Evolutionary conservation across 2,888 invertebrate species (phyloP), one percentile per base, ranked within the genome.

Genomic region (Proisotoma minuta): DNA sequence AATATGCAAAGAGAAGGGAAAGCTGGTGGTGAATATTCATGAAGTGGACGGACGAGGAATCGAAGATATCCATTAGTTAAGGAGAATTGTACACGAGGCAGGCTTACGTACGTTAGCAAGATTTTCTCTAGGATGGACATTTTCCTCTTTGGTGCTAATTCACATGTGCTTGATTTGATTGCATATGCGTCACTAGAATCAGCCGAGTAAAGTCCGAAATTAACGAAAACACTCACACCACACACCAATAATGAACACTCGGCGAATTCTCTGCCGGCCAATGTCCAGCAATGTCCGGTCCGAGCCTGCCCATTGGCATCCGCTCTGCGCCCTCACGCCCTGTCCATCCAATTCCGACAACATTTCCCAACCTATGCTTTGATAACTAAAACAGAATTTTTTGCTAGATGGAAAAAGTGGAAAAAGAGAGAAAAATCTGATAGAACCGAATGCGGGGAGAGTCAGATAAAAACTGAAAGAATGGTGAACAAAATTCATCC

Each of bases 161-260:
- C 51, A 51, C 51, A 51, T 51, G 23, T 49, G 26, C 18, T n/a
- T 27, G 24, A 27, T 24, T 51, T 26, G 51, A 26, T 51, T 51
- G 51, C 51, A 51, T 51, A 51, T 51, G 51, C 51, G 51, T 51
- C 51, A 51, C 51, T 26, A n/a, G n/a, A n/a, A n/a, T n/a, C n/a
- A n/a, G n/a, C n/a, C 43, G 43, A 43, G 43, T 43, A 43, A 43
- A 43, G 43, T 43, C 43, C 43, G 43, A 43, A 43, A 43, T 43
- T 43, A 43, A 43, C 43, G 18, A 43, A 43, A 43, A 43, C 43
- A 43, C 43, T 43, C 43, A 43, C 43, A 12, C 18, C 18, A 15
- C 15, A 8, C 34, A 34, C 34, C 15, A 34, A 8, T 10, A 10
- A 43, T 43, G 43, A 15, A 43, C 10, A n/a, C n/a, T n/a, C n/a